phyloP scores from a whole-genome alignment of 2,113 vertebrate genomes.

The Ranitomeya variabilis region DNA sequence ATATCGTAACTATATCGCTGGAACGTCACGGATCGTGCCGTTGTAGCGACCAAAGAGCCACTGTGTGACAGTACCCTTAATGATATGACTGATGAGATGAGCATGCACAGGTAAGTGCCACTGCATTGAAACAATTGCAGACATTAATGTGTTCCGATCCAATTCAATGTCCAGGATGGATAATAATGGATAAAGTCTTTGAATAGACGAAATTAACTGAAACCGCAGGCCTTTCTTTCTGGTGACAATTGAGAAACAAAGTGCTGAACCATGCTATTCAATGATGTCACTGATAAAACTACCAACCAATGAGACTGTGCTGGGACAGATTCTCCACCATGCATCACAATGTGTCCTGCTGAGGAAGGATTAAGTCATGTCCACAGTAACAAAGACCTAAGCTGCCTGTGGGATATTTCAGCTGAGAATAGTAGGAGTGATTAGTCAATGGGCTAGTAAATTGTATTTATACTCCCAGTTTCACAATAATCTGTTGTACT shows the following conservation, averaged over 20 bases:
- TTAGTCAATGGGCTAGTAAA: background rate
- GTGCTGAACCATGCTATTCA: slow-evolving; percentile 71
- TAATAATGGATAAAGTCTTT: slow-evolving; percentile 20
- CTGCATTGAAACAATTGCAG: background rate
- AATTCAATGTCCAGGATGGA: background rate
- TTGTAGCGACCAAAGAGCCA: too few relatives aligned
- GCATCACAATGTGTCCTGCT: slow-evolving; percentile 70
- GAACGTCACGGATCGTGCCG: too few relatives aligned
- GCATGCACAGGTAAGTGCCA: too few relatives aligned
- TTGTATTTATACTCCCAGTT: background rate
- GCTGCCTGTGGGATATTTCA: slow-evolving; percentile 64
- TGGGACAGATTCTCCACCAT: slow-evolving; percentile 73
- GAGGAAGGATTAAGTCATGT: slow-evolving; percentile 72
- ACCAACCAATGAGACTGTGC: slow-evolving; percentile 72
- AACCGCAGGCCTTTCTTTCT: slow-evolving; percentile 26
- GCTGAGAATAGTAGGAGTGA: slow-evolving; percentile 61
- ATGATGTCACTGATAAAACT: slow-evolving; percentile 74
- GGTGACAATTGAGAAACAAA: slow-evolving; percentile 70
- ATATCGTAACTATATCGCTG: too few relatives aligned
- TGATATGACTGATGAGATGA: too few relatives aligned
- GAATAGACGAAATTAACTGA: background rate
- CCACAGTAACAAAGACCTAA: slow-evolving; percentile 69
- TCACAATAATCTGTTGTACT: too few relatives aligned
- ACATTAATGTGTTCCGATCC: background rate
- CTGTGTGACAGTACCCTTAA: too few relatives aligned